Evolutionary conservation across 2,888 invertebrate species (phyloP).

Genomic region (Xestia xanthographa): DNA sequence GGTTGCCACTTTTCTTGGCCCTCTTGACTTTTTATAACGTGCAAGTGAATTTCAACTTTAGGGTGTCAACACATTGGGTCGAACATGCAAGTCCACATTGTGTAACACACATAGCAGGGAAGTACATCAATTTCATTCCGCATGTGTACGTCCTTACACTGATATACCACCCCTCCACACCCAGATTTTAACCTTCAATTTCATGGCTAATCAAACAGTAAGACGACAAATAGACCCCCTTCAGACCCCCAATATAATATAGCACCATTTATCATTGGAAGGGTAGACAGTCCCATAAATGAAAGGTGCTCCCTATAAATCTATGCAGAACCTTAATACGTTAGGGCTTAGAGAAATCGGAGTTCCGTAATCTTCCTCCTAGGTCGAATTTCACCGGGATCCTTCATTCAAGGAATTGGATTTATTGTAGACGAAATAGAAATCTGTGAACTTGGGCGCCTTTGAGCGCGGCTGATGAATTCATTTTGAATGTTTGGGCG

Average conservation of each 20-base stretch:
- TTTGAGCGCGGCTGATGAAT: slow-evolving; percentile 53
- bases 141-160: neutral
- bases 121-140: neutral
- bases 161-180: slow-evolving; percentile 3
- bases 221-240: slow-evolving; percentile 61
- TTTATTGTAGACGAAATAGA: slow-evolving; percentile 57
- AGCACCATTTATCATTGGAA: slow-evolving; percentile 67
- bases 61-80: no score
- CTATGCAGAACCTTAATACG: slow-evolving; percentile 64
- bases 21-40: neutral
- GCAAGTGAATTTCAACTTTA: neutral
- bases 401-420: slow-evolving; percentile 50
- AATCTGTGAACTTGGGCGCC: slow-evolving; percentile 46
- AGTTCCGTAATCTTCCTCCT: slow-evolving; percentile 55
- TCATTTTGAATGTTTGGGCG: slow-evolving; percentile 22
- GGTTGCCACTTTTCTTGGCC: neutral
- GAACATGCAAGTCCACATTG: neutral
- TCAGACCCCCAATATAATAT: slow-evolving; percentile 55
- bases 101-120: neutral
- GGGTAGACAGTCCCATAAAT: slow-evolving; percentile 62
- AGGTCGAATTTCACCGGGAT: slow-evolving; percentile 49
- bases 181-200: slow-evolving; percentile 55
- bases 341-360: slow-evolving; percentile 59
- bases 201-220: slow-evolving; percentile 64
- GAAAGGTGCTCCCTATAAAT: slow-evolving; percentile 67